Evolutionary conservation across 1,140 invertebrate genomes (phyloP).

Genomic region (Pogonomyrmex barbatus): DNA sequence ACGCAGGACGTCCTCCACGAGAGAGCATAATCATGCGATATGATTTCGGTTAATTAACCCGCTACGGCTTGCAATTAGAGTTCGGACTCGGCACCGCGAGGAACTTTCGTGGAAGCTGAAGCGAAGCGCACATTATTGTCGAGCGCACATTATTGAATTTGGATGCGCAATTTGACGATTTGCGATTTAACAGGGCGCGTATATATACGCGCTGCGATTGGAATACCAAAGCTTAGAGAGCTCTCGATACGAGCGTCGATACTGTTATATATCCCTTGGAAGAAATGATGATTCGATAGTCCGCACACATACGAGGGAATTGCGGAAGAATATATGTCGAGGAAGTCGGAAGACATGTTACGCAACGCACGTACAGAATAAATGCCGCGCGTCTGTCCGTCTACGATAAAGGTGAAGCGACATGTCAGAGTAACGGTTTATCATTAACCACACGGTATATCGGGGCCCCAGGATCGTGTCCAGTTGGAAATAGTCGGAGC

Average conservation of each 20-base stretch:
- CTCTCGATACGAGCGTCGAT: background rate
- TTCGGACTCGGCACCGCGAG: background rate
- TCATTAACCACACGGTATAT: conserved; percentile 55
- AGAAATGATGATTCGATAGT: background rate
- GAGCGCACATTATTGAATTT: conserved; percentile 15
- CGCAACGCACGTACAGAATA: background rate
- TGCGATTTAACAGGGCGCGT: background rate
- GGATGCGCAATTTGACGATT: background rate
- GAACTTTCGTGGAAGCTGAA: conserved; percentile 3
- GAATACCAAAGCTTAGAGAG: background rate
- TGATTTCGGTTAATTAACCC: conserved; percentile 28
- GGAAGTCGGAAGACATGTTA: conserved; percentile 14
- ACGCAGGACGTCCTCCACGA: background rate
- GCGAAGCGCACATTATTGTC: background rate
- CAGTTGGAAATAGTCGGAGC: background rate
- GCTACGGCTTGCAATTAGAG: conserved; percentile 18
- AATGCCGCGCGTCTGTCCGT: conserved; percentile 29
- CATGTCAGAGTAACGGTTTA: conserved; percentile 66
- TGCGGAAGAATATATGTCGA: conserved; percentile 23
- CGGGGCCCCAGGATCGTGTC: conserved; percentile 31
- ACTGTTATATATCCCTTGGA: too few species aligned
- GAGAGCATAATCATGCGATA: background rate
- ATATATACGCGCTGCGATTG: background rate
- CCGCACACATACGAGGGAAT: background rate
- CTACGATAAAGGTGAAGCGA: conserved; percentile 62